phyloP scores from a whole-genome alignment of 2,113 vertebrate genomes.

The Jacana jacana region DNA sequence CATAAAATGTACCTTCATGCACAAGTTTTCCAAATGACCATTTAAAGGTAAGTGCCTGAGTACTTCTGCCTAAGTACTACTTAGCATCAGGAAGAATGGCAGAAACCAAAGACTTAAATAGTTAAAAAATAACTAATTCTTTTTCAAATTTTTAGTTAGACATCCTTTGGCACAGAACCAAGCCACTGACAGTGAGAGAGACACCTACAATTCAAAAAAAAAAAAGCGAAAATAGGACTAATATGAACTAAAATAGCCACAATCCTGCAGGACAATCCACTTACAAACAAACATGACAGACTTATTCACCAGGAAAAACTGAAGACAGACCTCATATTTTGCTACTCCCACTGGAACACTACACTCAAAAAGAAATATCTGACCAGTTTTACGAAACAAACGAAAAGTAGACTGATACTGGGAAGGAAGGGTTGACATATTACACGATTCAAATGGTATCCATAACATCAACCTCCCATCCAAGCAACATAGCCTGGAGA shows the following conservation, averaged over 20 bases:
- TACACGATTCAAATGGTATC: not conserved
- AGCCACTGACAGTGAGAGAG: not conserved
- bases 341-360: not conserved
- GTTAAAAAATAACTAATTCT: not conserved
- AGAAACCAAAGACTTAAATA: not conserved
- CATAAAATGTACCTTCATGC: not conserved
- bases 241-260: not conserved
- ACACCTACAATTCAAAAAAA: not conserved
- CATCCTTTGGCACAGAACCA: not conserved
- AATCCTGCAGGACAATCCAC: not conserved
- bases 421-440: not conserved
- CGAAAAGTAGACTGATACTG: accelerated
- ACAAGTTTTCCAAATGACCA: not conserved
- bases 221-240: not conserved
- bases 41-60: not conserved
- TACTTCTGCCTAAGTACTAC: not conserved
- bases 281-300: not conserved
- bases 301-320: not conserved
- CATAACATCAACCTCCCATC: not conserved
- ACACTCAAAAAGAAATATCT: not conserved
- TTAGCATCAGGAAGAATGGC: not conserved
- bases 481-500: not conserved
- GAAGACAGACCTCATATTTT: not conserved
- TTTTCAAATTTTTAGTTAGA: not conserved
- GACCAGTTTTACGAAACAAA: not conserved